phyloP scores from a whole-genome alignment of 1,140 invertebrate species.

The Thaumatotibia leucotreta region DNA sequence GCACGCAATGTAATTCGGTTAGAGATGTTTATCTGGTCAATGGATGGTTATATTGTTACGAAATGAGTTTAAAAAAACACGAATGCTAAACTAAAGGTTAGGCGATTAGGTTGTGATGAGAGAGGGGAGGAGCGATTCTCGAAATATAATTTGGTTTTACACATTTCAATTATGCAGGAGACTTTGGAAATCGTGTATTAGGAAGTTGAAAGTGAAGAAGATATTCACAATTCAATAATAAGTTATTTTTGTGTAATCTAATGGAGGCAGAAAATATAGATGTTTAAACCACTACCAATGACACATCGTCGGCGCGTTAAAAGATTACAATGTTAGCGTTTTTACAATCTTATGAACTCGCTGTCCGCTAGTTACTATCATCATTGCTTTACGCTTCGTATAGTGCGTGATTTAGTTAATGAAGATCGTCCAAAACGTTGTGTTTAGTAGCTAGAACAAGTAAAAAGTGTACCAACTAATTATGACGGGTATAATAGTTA shows the following conservation, averaged over 20 bases:
- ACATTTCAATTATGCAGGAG: too few relatives aligned
- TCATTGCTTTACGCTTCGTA: neutral
- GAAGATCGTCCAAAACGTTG: conserved; percentile 44
- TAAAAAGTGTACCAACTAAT: conserved; percentile 36
- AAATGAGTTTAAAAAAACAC: conserved; percentile 55
- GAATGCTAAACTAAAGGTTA: conserved; percentile 42
- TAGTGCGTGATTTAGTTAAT: conserved; percentile 45
- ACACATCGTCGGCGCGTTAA: too few relatives aligned
- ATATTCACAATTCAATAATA: too few relatives aligned
- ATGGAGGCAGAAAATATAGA: too few relatives aligned
- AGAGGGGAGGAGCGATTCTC: conserved; percentile 9
- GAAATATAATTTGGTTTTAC: too few relatives aligned
- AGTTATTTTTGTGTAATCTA: too few relatives aligned
- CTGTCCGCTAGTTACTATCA: neutral
- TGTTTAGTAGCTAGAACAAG: conserved; percentile 40
- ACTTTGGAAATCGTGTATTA: too few relatives aligned
- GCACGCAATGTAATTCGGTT: conserved; percentile 59
- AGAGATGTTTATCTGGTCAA: conserved; percentile 66
- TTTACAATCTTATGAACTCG: neutral
- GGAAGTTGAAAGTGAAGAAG: too few relatives aligned
- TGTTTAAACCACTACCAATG: too few relatives aligned
- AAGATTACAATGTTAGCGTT: neutral
- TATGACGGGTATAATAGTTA: conserved; percentile 30
- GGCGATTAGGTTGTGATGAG: conserved; percentile 18
- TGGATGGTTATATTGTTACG: conserved; percentile 63